Percentiles rank a stretch among this genome's conserved stretches.
Conservation (phyloP, 2,888 invertebrate genomes). For the Melipona beecheii region DNA sequence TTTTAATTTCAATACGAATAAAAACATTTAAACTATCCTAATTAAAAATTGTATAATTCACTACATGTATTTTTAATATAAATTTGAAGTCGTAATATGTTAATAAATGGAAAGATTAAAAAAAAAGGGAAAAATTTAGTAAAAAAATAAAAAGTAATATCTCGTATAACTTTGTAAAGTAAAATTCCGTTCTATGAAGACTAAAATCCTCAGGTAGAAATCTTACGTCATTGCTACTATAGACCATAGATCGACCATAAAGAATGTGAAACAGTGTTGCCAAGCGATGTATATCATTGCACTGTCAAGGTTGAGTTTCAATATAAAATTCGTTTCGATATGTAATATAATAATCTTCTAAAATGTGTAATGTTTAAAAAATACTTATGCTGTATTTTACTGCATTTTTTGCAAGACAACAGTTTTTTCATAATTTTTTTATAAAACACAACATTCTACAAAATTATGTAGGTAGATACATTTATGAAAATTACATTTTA, state of each 20-base stretch:
- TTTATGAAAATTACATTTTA: not conserved
- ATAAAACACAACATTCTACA: not conserved
- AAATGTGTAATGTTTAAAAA: not conserved
- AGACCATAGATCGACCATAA: slow-evolving; percentile 74
- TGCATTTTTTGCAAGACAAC: not conserved
- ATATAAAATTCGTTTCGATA: slow-evolving; percentile 34
- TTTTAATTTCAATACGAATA: not conserved
- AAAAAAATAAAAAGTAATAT: not conserved
- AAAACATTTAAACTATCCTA: not conserved
- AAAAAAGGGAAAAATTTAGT: not conserved
- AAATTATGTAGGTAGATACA: not conserved
- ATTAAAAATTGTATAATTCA: not conserved
- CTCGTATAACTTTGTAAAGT: slow-evolving; percentile 20
- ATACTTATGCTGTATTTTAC: not conserved
- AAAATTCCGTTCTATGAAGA: slow-evolving; percentile 64
- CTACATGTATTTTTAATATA: not conserved
- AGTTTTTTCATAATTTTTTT: not conserved
- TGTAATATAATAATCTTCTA: not conserved
- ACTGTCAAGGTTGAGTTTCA: slow-evolving; percentile 54
- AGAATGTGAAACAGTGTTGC: slow-evolving; percentile 80
- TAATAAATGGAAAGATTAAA: not conserved
- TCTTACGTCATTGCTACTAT: slow-evolving; percentile 81
- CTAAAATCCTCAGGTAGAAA: slow-evolving; percentile 82
- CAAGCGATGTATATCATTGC: slow-evolving; percentile 70
- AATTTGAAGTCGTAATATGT: not conserved